A percentile compares a stretch with the other conserved stretches of the same genome.
Conservation (phyloP, 2,113 vertebrate species). For the Cryptoleucopteryx plumbea region DNA sequence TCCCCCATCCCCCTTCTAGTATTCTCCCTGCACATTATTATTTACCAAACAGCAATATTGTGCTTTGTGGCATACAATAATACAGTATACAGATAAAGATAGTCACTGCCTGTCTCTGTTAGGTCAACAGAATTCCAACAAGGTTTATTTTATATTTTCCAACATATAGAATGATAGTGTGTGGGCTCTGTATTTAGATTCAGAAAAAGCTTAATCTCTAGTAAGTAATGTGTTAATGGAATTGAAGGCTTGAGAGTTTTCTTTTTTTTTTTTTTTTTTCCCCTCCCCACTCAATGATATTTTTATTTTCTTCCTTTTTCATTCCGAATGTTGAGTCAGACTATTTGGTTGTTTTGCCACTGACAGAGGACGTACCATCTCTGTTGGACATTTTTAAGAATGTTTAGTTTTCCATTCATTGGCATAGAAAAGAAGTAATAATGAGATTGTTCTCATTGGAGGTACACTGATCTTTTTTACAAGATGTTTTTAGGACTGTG, state of each 20-base stretch:
- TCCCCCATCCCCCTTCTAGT: rapidly evolving
- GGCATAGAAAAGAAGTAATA: background rate
- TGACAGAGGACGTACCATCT: rapidly evolving
- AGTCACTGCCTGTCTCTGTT: background rate
- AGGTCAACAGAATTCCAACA: background rate
- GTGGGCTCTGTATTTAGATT: background rate
- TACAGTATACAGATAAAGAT: background rate
- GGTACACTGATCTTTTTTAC: background rate
- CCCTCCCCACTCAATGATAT: rapidly evolving
- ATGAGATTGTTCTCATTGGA: background rate
- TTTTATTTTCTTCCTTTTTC: background rate
- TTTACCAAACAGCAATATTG: background rate
- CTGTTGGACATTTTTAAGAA: background rate
- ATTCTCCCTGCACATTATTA: background rate
- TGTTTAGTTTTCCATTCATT: background rate
- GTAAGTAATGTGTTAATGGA: background rate
- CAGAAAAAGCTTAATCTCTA: background rate
- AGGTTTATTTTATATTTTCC: background rate
- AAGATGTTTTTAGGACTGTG: background rate
- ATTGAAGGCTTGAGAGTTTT: background rate
- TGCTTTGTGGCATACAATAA: background rate
- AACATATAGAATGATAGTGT: background rate
- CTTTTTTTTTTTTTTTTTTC: background rate
- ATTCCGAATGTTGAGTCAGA: background rate
- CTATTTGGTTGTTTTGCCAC: background rate